phyloP scores from a whole-genome alignment of 1,140 invertebrate species.

The Luehdorfia chinensis region DNA sequence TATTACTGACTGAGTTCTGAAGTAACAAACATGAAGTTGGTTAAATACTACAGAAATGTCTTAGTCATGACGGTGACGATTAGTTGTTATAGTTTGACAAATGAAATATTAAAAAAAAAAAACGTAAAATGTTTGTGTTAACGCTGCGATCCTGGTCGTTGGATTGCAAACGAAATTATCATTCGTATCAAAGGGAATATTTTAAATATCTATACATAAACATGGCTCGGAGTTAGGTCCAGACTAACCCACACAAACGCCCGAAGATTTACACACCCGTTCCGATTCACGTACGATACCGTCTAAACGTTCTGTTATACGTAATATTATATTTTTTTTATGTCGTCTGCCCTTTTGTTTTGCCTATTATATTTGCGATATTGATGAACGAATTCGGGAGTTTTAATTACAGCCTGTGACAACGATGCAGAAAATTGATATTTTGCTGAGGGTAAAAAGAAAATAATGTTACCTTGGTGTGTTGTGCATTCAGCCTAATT shows the following conservation, averaged over 20 bases:
- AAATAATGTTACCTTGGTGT: too few relatives aligned
- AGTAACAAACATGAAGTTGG: too few relatives aligned
- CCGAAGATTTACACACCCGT: slow-evolving; percentile 61
- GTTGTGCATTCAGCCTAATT: too few relatives aligned
- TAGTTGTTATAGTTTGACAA: too few relatives aligned
- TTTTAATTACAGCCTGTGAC: slow-evolving; percentile 19
- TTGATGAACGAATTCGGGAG: slow-evolving; percentile 37
- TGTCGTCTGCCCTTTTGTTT: slow-evolving; percentile 60
- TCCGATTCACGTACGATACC: slow-evolving; percentile 45
- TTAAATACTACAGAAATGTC: too few relatives aligned
- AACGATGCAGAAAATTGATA: slow-evolving; percentile 6
- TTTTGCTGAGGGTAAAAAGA: too few relatives aligned
- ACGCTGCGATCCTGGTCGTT: slow-evolving; percentile 16
- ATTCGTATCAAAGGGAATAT: slow-evolving; percentile 73
- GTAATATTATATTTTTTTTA: slow-evolving; percentile 60
- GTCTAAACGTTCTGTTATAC: slow-evolving; percentile 59
- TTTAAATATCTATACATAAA: slow-evolving; percentile 71
- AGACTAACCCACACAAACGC: slow-evolving; percentile 57
- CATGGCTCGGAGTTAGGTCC: slow-evolving; percentile 50
- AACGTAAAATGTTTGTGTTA: too few relatives aligned
- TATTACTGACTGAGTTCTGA: too few relatives aligned
- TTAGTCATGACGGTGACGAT: too few relatives aligned
- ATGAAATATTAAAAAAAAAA: too few relatives aligned
- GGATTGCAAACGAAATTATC: slow-evolving; percentile 57
- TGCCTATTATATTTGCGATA: slow-evolving; percentile 26